phyloP scores from a whole-genome alignment of 2,888 invertebrate genomes.

The Drosophila anomelani region DNA sequence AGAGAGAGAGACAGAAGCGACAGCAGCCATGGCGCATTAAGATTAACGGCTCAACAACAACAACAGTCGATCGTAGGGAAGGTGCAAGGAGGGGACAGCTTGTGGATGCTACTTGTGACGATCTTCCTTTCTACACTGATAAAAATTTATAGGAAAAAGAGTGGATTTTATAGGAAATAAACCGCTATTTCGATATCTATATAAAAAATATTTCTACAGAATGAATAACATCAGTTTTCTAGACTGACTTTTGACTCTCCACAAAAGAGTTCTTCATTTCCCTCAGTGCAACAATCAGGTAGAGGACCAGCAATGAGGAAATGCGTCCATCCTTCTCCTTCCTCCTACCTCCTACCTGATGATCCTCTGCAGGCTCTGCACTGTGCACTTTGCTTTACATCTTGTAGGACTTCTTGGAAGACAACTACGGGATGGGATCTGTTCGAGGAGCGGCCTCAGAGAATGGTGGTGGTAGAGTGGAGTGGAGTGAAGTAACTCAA shows the following conservation, averaged over 20 bases:
- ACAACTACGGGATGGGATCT: constrained; percentile 5
- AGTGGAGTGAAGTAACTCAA: constrained; percentile 14
- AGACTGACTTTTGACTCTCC: background rate
- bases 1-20: constrained; percentile 70
- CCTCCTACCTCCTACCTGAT: constrained; percentile 35
- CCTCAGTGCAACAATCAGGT: constrained; percentile 32
- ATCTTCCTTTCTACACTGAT: constrained; percentile 11
- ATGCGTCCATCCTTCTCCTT: constrained; percentile 55
- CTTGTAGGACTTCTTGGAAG: constrained; percentile 73
- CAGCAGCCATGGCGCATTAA: constrained; percentile 77
- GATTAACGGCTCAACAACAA: constrained; percentile 68
- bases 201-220: background rate
- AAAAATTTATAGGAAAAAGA: background rate
- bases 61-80: constrained; percentile 29
- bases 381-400: constrained; percentile 73
- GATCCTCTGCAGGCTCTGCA: constrained; percentile 48
- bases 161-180: background rate
- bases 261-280: background rate
- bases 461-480: too few relatives aligned
- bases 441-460: background rate
- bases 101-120: constrained; percentile 4
- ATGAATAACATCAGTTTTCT: background rate
- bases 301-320: constrained; percentile 58
- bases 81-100: constrained; percentile 19
- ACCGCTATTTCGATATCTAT: background rate